Evolutionary conservation across 2,888 invertebrate genomes (phyloP), one percentile per base, ranked within the genome.

Genomic region (Subacronicta megacephala): DNA sequence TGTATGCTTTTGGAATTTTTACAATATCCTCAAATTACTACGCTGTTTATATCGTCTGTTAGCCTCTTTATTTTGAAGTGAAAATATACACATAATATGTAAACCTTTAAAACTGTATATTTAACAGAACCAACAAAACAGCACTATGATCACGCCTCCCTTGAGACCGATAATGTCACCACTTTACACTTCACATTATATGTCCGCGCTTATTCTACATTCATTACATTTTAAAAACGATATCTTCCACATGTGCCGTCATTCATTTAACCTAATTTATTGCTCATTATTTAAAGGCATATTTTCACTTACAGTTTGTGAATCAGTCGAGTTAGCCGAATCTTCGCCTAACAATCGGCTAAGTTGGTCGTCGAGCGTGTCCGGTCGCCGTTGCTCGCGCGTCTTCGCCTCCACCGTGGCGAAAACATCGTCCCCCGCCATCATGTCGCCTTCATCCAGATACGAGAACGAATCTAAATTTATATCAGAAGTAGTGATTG

Each of bases 381-480:
- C 85, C 6, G 73, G 67, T 35, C 82, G 82, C 17, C 85, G 79
- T 45, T 77, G 47, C 71, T 86, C 85, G 13, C 85, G 83, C 63
- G 66, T 29, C 72, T 87, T 87, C 49, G 61, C 55, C 51, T 88
- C 90, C 29, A 83, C 83, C 7, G 78, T 68, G 50, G 77, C 83
- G 77, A 91, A 92, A 68, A 90, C 92, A 55, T 94, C 94, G 74
- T 94, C 94, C 0, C 88, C 93, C 23, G 83, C 92, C 89, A 93
- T 82, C 84, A 94, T 87, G 42, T 70, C 65, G 45, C 90, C 87
- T 70, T 93, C 94, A 63, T 95, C 93, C 62, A 94, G 80, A 75
- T 95, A 95, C 65, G 94, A 90, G 78, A 95, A 94, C 77, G 94
- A 91, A 65, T 95, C 95, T 66, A 95, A 81, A 74, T 94, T 94